phyloP scores from a whole-genome alignment of 1,140 invertebrate genomes.

The Oreohelix idahoensis region DNA sequence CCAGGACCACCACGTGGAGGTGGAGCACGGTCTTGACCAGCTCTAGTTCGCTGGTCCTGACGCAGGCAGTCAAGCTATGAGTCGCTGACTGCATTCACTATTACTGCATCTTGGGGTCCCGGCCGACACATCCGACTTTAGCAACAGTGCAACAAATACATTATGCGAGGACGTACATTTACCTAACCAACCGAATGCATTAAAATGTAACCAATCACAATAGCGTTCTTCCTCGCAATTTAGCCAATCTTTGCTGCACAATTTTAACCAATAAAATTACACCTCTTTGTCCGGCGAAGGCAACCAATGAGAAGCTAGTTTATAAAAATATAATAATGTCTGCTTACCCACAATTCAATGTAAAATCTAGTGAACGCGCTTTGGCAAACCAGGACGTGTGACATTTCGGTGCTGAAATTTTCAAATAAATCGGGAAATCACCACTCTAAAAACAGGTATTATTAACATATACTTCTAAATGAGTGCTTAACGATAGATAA shows the following conservation, averaged over 20 bases:
- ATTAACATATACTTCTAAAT: background rate
- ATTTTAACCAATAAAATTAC: constrained; percentile 10
- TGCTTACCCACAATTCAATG: constrained; percentile 24
- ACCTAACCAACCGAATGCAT: background rate
- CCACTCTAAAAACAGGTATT: background rate
- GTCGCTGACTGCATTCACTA: no score
- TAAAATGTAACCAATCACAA: background rate
- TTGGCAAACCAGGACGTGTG: background rate
- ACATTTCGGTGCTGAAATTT: background rate
- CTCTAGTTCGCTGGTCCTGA: no score
- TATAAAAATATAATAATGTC: constrained; percentile 23
- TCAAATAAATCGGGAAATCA: background rate
- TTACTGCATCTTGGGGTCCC: no score
- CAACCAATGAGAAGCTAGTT: background rate
- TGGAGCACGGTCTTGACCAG: no score
- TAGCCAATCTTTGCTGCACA: background rate
- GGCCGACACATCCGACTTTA: no score
- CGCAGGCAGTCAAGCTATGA: no score
- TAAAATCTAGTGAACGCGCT: background rate
- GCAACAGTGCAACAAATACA: no score
- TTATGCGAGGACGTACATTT: background rate
- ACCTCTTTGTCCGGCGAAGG: background rate
- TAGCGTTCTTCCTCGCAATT: background rate
- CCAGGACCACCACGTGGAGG: no score
- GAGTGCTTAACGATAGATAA: background rate